Evolutionary conservation across 1,140 invertebrate species (phyloP), one percentile per base, ranked within the genome.

Genomic region (Drosophila burlai): DNA sequence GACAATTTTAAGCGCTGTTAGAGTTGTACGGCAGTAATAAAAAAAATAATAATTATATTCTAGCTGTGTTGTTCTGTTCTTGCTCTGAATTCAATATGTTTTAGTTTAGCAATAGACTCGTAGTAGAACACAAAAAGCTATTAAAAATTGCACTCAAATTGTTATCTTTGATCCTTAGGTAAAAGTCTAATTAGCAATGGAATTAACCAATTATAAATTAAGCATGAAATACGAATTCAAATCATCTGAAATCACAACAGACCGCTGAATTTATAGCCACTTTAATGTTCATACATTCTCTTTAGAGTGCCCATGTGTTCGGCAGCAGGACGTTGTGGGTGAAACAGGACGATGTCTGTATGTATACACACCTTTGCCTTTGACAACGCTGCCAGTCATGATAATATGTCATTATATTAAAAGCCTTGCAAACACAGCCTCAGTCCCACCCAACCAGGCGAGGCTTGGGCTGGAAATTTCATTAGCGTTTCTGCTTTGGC

Each of bases 381-480:
- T 86, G 82, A 86, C 79, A 64, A 66, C 49, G 65, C 55, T 34
- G 54, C 46, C 38, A 18, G 62, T 63, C 76, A 76, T 82, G 80
- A 82, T 85, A 84, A 90, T 89, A 82, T 90, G 79, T 90, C 85
- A 90, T 90, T 90, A 90, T 75, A 90, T 85, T 90, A 85, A 90
- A 85, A 90, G 85, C 86, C 77, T 80, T 76, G 85, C 76, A 90
- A 90, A 85, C 80, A 90, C 57, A 58, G 26, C 45, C 42, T 74
- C 82, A 61, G 64, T 50, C 74, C 9, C 40, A 45, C 15, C 24
- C 50, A 1, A 10, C 29, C 5, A 45, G 16, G 47, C 13, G 29
- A 38, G 62, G 66, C 40, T 61, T 66, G 29, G 46, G 31, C 46
- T 81, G 79, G 45, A 83, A 83, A 83, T 80, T 83, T 83, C 81